These are phyloP conservation scores for Epizoanthus illoricatus DNA, from an alignment of 92 coral and sea anemone genomes.

Conservation along the genomic window DNA sequence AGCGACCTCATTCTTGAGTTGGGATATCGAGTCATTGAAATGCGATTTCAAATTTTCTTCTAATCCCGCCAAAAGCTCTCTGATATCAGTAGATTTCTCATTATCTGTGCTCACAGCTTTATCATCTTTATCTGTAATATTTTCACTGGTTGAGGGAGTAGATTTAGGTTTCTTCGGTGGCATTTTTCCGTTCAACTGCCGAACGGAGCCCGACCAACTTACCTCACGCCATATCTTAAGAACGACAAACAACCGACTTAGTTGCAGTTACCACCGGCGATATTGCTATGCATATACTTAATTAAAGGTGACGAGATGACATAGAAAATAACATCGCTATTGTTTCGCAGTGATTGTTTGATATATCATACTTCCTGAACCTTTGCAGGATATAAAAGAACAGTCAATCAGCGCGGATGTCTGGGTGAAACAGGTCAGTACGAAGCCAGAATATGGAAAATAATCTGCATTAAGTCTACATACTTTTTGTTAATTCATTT, in stretches of 20 bases:
- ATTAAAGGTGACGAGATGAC: no score
- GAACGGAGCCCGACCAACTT: no score
- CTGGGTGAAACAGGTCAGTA: slow-evolving; percentile 7
- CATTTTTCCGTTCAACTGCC: no score
- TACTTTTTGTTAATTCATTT: not conserved
- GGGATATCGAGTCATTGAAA: slow-evolving; percentile 26
- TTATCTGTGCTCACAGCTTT: not conserved
- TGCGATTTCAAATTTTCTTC: slow-evolving; percentile 26
- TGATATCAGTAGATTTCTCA: slow-evolving; percentile 21
- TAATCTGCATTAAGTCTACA: not conserved
- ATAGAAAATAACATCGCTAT: no score
- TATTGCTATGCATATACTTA: no score
- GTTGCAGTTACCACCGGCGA: no score
- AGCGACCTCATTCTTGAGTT: slow-evolving; percentile 23
- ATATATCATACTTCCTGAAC: not conserved
- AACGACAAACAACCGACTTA: no score
- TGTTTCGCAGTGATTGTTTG: no score
- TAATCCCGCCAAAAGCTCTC: slow-evolving; percentile 25
- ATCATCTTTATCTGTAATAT: no score
- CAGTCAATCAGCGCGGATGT: slow-evolving; percentile 1
- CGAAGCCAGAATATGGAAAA: not conserved
- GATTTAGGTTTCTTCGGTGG: no score
- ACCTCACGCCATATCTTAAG: no score
- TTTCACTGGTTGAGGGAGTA: no score
- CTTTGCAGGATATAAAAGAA: slow-evolving; percentile 17